Conservation (phyloP, 2,888 invertebrate species). For the Stenichneumon culpator region DNA sequence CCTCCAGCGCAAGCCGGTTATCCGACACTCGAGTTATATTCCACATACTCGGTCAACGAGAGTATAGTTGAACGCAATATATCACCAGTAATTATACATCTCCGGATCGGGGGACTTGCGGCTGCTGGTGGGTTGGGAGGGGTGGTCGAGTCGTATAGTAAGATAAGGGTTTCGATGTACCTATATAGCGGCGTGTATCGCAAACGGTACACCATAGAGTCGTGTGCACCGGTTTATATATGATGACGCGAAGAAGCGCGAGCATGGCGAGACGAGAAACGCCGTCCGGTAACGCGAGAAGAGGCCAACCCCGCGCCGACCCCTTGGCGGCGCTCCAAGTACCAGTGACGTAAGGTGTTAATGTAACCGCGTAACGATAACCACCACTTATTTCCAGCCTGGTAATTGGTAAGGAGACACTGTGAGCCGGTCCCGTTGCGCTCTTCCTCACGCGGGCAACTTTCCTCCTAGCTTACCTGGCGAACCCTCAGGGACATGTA, state of each 20-base stretch:
- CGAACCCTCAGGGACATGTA: not conserved
- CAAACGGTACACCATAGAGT: not conserved
- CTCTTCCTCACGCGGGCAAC: not conserved
- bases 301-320: conserved; percentile 43
- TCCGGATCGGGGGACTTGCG: conserved; percentile 40
- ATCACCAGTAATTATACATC: conserved; percentile 77
- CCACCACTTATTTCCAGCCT: conserved; percentile 77
- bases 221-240: not conserved
- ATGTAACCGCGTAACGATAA: conserved; percentile 79
- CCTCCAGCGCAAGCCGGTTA: conserved; percentile 47
- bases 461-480: not conserved
- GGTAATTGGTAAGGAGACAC: conserved; percentile 79
- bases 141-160: not conserved
- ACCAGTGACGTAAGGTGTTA: conserved; percentile 74
- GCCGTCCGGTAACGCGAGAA: conserved; percentile 71
- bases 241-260: not conserved
- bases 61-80: conserved; percentile 75
- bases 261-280: conserved; percentile 34
- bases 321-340: not conserved
- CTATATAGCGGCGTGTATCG: not conserved
- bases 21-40: conserved; percentile 63
- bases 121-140: not conserved
- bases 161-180: not conserved
- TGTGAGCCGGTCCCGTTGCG: conserved; percentile 15
- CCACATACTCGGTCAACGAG: conserved; percentile 64